phyloP scores from a whole-genome alignment of 2,113 vertebrate species.

The Rhineura floridana region DNA sequence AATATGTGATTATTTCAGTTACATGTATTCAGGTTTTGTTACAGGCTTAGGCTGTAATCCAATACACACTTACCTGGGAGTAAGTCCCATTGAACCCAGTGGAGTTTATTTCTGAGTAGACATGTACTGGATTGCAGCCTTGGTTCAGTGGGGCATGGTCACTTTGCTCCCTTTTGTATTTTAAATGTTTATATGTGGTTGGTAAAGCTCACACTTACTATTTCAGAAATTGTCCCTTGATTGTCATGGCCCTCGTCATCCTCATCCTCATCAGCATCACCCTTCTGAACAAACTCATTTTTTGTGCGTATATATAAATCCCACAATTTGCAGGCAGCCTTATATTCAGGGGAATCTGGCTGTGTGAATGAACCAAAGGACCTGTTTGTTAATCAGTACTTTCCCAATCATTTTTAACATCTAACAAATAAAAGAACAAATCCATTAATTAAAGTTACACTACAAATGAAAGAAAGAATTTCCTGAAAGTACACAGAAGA shows the following conservation, averaged over 20 bases:
- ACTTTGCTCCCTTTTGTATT: background rate
- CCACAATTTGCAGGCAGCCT: slow-evolving; percentile 96
- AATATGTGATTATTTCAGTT: background rate
- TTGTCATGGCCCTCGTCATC: slow-evolving; percentile 90
- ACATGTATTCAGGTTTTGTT: background rate
- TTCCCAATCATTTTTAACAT: background rate
- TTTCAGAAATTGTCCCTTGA: slow-evolving; percentile 84
- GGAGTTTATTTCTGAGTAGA: no score
- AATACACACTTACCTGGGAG: no score
- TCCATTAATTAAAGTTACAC: slow-evolving; percentile 7
- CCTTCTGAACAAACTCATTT: slow-evolving; percentile 97
- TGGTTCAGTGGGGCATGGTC: background rate
- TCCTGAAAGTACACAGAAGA: no score
- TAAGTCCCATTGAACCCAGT: no score
- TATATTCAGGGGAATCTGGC: slow-evolving; percentile 93
- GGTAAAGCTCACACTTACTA: slow-evolving; percentile 79
- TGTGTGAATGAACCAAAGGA: slow-evolving; percentile 59
- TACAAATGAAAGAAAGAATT: background rate
- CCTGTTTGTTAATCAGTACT: background rate
- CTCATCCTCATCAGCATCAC: slow-evolving; percentile 93
- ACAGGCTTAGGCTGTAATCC: no score
- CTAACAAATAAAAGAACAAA: background rate
- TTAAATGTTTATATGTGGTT: background rate
- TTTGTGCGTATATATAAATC: slow-evolving; percentile 95
- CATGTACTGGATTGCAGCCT: no score